Percentiles rank a stretch among this genome's conserved stretches.
phyloP scores from a whole-genome alignment of 1,140 invertebrate genomes.

The Neocloeon triangulifer region DNA sequence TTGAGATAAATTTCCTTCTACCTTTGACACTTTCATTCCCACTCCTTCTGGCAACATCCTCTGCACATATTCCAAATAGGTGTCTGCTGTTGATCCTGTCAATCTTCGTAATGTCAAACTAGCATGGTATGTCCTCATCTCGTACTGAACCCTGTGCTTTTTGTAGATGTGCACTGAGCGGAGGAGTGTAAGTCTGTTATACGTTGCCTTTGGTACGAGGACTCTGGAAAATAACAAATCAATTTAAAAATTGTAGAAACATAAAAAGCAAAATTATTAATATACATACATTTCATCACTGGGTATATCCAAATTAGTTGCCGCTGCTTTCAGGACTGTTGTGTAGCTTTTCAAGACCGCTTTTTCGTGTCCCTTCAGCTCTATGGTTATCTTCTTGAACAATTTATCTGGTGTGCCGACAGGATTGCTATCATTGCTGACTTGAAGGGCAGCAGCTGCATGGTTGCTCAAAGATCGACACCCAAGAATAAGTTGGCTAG shows the following conservation, averaged over 20 bases:
- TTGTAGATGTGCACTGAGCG: constrained; percentile 81
- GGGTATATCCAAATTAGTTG: constrained; percentile 35
- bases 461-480: too few species aligned
- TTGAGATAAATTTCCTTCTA: constrained; percentile 15
- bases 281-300: constrained; percentile 4
- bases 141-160: constrained; percentile 90
- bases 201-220: constrained; percentile 40
- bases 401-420: constrained; percentile 57
- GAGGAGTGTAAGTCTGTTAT: constrained; percentile 55
- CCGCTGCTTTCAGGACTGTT: constrained; percentile 53
- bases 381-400: constrained; percentile 59
- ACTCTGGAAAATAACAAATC: constrained; percentile 31
- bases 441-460: too few species aligned
- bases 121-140: constrained; percentile 78
- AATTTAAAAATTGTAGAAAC: constrained; percentile 4
- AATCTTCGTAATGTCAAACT: constrained; percentile 61
- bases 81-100: constrained; percentile 87
- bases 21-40: constrained; percentile 80
- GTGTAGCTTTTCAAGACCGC: constrained; percentile 74
- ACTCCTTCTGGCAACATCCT: constrained; percentile 94
- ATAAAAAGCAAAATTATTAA: constrained; percentile 4
- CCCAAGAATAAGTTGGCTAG: too few species aligned
- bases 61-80: constrained; percentile 89
- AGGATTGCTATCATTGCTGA: too few species aligned
- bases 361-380: constrained; percentile 65